These are phyloP conservation scores for Gasterosteus aculeatus DNA, from an alignment of 2,113 vertebrate genomes.

Conservation along the genomic window DNA sequence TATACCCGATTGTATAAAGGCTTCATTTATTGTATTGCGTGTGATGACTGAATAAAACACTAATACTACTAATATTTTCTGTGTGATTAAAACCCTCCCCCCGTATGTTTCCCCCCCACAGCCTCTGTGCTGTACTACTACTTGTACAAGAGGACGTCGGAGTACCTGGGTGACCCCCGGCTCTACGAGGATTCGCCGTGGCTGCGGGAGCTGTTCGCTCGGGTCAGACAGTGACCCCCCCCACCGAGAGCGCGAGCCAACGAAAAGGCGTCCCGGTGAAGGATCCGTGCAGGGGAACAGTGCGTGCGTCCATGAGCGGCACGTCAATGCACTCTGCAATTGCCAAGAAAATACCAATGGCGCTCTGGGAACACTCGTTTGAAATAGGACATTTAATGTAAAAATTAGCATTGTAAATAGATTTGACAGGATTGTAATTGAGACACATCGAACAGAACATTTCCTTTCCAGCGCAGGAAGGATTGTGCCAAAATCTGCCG, in stretches of 20 bases:
- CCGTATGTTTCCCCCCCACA: constrained; percentile 57
- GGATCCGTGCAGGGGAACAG: neutral
- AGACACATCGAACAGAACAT: constrained; percentile 4
- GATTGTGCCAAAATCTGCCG: constrained; percentile 63
- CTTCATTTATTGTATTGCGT: too few species aligned
- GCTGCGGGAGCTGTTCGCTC: constrained; percentile 88
- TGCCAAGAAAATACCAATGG: neutral
- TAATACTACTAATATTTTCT: neutral
- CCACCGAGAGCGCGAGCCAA: neutral
- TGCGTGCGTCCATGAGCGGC: neutral
- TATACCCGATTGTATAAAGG: too few species aligned
- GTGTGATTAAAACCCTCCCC: neutral
- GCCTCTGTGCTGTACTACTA: constrained; percentile 92
- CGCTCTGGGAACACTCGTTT: neutral
- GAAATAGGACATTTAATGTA: neutral
- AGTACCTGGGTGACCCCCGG: constrained; percentile 90
- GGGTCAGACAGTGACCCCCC: constrained; percentile 74
- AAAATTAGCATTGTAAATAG: neutral
- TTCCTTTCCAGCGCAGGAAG: neutral
- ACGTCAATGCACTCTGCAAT: neutral
- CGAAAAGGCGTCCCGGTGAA: neutral
- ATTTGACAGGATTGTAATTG: neutral
- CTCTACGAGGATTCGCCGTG: constrained; percentile 92
- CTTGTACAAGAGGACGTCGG: constrained; percentile 91
- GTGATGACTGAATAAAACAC: too few species aligned